Evolutionary conservation across 2,113 vertebrate genomes (phyloP).

Genomic region (Ochotona princeps): DNA sequence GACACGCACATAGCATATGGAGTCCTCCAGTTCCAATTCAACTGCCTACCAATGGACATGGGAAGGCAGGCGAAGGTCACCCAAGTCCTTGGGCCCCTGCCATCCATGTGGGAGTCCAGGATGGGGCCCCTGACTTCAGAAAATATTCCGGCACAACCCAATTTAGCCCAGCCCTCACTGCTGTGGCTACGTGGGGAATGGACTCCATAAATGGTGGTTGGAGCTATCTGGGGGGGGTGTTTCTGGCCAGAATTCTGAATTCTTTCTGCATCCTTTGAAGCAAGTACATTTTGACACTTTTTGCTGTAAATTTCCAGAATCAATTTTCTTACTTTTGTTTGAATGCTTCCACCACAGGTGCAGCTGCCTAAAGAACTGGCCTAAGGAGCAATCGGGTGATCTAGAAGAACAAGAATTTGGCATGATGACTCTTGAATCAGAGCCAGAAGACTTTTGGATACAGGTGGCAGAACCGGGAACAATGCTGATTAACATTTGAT

Average conservation of each 20-base stretch:
- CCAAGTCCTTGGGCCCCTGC: too few relatives aligned
- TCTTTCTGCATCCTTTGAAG: background rate
- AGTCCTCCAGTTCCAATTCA: too few relatives aligned
- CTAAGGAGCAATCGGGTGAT: conserved; percentile 79
- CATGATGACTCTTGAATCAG: conserved; percentile 64
- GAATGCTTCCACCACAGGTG: conserved; percentile 86
- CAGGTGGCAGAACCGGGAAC: conserved; percentile 76
- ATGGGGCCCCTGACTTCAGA: too few relatives aligned
- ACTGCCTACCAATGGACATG: too few relatives aligned
- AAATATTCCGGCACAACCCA: too few relatives aligned
- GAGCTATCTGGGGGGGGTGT: background rate
- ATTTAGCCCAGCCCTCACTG: too few relatives aligned
- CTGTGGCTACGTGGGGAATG: too few relatives aligned
- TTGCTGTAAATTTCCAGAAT: conserved; percentile 3
- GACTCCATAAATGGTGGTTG: background rate
- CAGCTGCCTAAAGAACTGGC: conserved; percentile 94
- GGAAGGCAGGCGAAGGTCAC: too few relatives aligned
- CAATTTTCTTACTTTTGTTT: conserved; percentile 37
- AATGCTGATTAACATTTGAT: background rate
- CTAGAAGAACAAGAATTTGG: conserved; percentile 69
- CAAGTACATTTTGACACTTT: background rate
- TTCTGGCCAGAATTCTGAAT: background rate
- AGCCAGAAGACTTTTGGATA: conserved; percentile 68
- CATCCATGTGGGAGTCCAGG: too few relatives aligned
- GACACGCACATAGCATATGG: too few relatives aligned